Evolutionary conservation across 2,797 vertebrate species (phyloP).

Genomic region (Linurgus olivaceus): DNA sequence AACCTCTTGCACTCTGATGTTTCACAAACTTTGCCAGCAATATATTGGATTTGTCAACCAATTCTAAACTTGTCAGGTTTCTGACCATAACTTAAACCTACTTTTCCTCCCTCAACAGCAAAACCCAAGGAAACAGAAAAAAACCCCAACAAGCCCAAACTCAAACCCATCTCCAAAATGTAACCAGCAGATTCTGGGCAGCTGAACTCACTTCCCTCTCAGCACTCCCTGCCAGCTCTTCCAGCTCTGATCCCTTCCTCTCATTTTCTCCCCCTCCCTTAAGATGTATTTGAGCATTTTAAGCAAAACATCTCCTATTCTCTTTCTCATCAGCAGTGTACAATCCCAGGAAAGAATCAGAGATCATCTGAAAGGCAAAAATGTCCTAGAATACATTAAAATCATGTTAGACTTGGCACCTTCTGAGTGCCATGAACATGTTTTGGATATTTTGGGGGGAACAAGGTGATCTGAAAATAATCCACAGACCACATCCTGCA

Average conservation of each 20-base stretch:
- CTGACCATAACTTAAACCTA: background rate
- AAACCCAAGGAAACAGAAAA: background rate
- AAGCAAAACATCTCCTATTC: background rate
- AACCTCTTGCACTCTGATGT: background rate
- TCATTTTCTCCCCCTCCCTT: background rate
- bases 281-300: accelerated
- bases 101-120: background rate
- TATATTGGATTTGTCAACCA: background rate
- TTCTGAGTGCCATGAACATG: background rate
- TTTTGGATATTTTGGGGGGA: background rate
- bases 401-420: no score
- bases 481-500: background rate
- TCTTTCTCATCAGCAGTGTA: background rate
- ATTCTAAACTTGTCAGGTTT: background rate
- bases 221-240: background rate
- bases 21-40: slow-evolving; percentile 23
- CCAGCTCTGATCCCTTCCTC: background rate
- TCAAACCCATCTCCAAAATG: background rate
- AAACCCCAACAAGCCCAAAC: background rate
- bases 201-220: accelerated
- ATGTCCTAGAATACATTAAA: background rate
- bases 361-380: background rate
- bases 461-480: background rate
- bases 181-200: background rate
- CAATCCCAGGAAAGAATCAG: background rate